Conservation (phyloP, 1,140 invertebrate species). For the Drosophila equinoxialis region DNA sequence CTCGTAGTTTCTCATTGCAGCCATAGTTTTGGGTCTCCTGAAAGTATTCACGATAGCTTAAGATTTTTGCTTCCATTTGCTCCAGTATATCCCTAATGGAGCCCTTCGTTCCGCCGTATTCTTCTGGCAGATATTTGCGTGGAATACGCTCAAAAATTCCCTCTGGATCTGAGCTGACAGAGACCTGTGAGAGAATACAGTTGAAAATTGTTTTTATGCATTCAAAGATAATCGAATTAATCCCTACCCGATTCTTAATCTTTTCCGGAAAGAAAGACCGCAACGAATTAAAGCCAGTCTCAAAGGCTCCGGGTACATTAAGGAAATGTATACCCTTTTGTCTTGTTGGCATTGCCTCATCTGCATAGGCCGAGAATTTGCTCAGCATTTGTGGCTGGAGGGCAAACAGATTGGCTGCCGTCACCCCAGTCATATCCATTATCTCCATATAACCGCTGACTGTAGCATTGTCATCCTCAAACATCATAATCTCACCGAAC, state of each 20-base stretch:
- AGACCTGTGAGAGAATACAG: constrained; percentile 48
- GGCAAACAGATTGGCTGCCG: constrained; percentile 83
- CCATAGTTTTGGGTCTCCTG: constrained; percentile 84
- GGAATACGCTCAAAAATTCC: constrained; percentile 83
- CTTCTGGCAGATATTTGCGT: constrained; percentile 84
- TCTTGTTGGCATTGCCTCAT: constrained; percentile 85
- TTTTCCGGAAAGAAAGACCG: constrained; percentile 82
- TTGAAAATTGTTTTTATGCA: too few species aligned
- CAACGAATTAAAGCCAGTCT: constrained; percentile 83
- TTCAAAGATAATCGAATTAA: too few species aligned
- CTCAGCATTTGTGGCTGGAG: constrained; percentile 84
- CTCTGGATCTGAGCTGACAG: constrained; percentile 71
- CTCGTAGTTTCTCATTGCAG: constrained; percentile 84
- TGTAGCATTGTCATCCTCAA: constrained; percentile 82
- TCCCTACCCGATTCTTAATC: constrained; percentile 64
- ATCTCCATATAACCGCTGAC: constrained; percentile 79
- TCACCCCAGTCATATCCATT: constrained; percentile 83
- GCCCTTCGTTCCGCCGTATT: constrained; percentile 85
- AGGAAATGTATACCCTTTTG: constrained; percentile 84
- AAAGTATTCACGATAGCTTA: constrained; percentile 83
- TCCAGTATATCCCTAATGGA: constrained; percentile 82
- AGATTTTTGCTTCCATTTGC: constrained; percentile 84
- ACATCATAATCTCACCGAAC: constrained; percentile 82
- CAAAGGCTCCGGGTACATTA: constrained; percentile 84
- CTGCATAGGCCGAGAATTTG: constrained; percentile 84